phyloP scores from a whole-genome alignment of 2,797 vertebrate species.

The Carcharodon carcharias region DNA sequence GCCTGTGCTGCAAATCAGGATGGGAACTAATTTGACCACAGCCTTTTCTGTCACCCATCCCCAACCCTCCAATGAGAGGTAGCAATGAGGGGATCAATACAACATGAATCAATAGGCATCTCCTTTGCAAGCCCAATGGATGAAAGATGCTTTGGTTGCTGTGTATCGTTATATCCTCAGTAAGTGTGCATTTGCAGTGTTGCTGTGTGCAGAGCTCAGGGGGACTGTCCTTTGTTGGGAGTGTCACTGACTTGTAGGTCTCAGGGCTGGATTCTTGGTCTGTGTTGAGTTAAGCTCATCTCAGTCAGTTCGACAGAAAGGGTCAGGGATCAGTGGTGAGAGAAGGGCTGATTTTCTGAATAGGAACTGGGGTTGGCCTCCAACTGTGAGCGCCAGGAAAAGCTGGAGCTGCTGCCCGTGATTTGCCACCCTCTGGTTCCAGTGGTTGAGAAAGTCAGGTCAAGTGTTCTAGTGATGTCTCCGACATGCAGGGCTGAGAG shows the following conservation, averaged over 20 bases:
- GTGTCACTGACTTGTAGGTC: not conserved
- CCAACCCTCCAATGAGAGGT: not conserved
- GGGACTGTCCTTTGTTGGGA: not conserved
- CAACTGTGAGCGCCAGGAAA: not conserved
- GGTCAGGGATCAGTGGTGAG: not conserved
- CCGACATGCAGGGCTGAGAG: too few relatives aligned
- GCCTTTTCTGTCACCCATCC: not conserved
- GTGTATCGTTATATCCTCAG: not conserved
- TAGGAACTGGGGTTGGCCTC: not conserved
- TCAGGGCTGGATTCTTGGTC: not conserved
- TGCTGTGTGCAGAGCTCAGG: not conserved
- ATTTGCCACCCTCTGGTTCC: not conserved
- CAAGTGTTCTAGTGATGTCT: not conserved
- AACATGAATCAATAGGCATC: constrained; percentile 1
- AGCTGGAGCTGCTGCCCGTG: not conserved
- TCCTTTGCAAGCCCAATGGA: not conserved
- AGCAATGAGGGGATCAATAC: not conserved
- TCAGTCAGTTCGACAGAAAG: not conserved
- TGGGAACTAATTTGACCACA: not conserved
- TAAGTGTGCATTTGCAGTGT: not conserved
- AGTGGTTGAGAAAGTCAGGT: not conserved
- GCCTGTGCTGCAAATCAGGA: too few relatives aligned
- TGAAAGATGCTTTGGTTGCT: not conserved
- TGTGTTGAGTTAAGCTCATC: not conserved
- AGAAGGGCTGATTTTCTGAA: not conserved